phyloP scores from a whole-genome alignment of 1,140 invertebrate genomes.

The Drosophila oshimai region DNA sequence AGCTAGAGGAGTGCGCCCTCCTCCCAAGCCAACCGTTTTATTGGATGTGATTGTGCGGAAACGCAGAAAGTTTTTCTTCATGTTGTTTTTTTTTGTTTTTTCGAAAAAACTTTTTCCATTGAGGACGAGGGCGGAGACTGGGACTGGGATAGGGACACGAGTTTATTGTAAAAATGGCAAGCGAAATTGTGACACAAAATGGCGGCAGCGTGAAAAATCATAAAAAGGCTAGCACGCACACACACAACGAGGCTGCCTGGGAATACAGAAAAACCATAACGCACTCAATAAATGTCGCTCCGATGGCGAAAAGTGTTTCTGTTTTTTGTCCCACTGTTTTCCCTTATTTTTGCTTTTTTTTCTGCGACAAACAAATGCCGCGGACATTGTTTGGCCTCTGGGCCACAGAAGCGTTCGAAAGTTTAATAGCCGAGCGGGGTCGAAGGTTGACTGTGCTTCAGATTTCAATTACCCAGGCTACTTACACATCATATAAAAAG shows the following conservation, averaged over 20 bases:
- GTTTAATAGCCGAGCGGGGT: neutral
- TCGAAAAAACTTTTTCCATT: conserved; percentile 48
- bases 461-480: conserved; percentile 42
- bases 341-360: conserved; percentile 11
- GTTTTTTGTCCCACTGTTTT: conserved; percentile 1
- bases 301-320: conserved; percentile 30
- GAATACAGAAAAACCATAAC: conserved; percentile 58
- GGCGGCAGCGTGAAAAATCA: conserved; percentile 60
- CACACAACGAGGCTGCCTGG: conserved; percentile 6
- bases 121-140: neutral
- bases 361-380: conserved; percentile 53
- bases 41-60: conserved; percentile 80
- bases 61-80: conserved; percentile 60
- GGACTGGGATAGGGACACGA: conserved; percentile 8
- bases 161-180: conserved; percentile 60
- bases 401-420: conserved; percentile 21
- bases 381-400: conserved; percentile 30
- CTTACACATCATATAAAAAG: conserved; percentile 16
- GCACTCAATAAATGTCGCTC: conserved; percentile 69
- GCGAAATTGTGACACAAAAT: conserved; percentile 74
- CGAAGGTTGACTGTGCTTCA: conserved; percentile 5
- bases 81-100: conserved; percentile 30
- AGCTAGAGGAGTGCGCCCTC: neutral
- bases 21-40: conserved; percentile 71
- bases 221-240: conserved; percentile 47